These are phyloP conservation scores for Argyra leucocephala DNA, from an alignment of 2,888 invertebrate species.

Conservation along the genomic window DNA sequence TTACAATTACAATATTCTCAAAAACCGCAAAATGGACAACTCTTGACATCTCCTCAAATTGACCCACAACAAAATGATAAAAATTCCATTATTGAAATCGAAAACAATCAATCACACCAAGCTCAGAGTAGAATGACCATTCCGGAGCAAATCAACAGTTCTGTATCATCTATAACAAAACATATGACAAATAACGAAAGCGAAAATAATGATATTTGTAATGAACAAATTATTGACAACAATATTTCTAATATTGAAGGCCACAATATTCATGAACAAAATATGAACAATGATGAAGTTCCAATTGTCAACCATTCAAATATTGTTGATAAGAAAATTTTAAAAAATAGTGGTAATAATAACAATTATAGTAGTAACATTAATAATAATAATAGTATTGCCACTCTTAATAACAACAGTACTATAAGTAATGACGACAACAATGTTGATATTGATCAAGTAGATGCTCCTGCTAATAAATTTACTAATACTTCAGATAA, in stretches of 20 bases:
- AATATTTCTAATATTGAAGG: background rate
- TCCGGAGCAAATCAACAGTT: background rate
- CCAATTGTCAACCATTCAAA: background rate
- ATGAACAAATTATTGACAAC: background rate
- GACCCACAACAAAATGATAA: background rate
- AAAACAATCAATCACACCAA: background rate
- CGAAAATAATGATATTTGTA: background rate
- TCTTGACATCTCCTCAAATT: background rate
- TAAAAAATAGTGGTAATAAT: conserved; percentile 9
- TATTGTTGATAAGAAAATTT: background rate
- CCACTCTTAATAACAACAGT: conserved; percentile 8
- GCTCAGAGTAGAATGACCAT: background rate
- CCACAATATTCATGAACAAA: background rate
- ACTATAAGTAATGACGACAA: conserved; percentile 6
- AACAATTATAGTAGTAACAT: conserved; percentile 17
- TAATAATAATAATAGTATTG: conserved; percentile 14
- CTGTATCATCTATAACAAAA: background rate
- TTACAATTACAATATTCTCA: background rate
- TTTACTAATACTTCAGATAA: conserved; percentile 22
- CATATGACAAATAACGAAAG: background rate
- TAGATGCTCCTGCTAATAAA: conserved; percentile 28
- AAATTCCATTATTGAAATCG: background rate
- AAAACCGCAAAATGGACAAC: background rate
- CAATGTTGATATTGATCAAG: conserved; percentile 16
- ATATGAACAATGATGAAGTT: background rate